Conservation (phyloP, 2,113 vertebrate species). For the Pungitius pungitius region DNA sequence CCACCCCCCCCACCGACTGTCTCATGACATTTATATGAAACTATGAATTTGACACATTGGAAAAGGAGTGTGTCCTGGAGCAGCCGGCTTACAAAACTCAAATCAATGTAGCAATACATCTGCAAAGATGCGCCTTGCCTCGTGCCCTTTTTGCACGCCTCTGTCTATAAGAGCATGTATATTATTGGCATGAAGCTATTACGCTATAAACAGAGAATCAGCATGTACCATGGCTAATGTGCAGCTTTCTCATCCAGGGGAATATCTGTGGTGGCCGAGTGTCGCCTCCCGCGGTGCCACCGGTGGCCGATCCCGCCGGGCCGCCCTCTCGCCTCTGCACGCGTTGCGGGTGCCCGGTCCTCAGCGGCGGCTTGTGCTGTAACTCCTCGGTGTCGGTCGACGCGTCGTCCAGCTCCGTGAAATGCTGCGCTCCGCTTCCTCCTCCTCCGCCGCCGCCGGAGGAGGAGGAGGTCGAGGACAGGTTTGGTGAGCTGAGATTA, state of each 20-base stretch:
- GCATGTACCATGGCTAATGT: slow-evolving; percentile 96
- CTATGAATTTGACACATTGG: no score
- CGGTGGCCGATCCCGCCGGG: slow-evolving; percentile 74
- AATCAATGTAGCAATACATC: slow-evolving; percentile 33
- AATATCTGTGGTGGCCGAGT: slow-evolving; percentile 95
- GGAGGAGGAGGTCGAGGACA: slow-evolving; percentile 46
- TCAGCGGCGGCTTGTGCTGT: slow-evolving; percentile 70
- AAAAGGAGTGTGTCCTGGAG: slow-evolving; percentile 16
- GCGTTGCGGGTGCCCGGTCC: slow-evolving; percentile 75
- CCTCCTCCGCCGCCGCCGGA: slow-evolving; percentile 20
- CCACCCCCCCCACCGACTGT: neutral
- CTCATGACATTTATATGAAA: slow-evolving; percentile 18
- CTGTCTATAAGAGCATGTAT: no score
- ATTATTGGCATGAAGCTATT: slow-evolving; percentile 29
- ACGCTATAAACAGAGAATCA: slow-evolving; percentile 51
- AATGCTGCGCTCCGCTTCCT: slow-evolving; percentile 81
- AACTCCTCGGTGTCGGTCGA: slow-evolving; percentile 90
- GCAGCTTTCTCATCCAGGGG: slow-evolving; percentile 99
- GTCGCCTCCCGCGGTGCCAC: slow-evolving; percentile 74
- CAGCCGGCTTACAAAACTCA: slow-evolving; percentile 22
- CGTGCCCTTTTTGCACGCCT: slow-evolving; percentile 5
- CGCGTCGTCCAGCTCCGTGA: slow-evolving; percentile 93
- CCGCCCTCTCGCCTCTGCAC: slow-evolving; percentile 82
- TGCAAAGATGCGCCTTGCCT: slow-evolving; percentile 21
- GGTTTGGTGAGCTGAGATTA: slow-evolving; percentile 71